Evolutionary conservation across 2,888 invertebrate genomes (phyloP).

Genomic region (Standfussiana lucernea): DNA sequence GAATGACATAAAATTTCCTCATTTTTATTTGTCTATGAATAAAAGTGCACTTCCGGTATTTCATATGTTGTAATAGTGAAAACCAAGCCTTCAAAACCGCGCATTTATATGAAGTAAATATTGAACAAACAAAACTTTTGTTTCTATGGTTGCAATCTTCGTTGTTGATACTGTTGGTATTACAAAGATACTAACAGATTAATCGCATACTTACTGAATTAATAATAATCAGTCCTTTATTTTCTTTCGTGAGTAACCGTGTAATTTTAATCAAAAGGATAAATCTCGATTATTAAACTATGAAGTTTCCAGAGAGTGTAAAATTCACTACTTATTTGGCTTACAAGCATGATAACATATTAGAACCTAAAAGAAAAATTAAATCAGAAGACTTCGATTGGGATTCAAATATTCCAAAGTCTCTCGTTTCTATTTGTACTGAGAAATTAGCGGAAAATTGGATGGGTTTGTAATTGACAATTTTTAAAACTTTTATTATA

Average conservation of each 20-base stretch:
- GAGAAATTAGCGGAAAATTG: constrained; percentile 86
- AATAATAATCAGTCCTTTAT: background rate
- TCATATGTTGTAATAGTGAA: background rate
- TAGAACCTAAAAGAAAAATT: constrained; percentile 84
- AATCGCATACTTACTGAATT: background rate
- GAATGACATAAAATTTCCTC: background rate
- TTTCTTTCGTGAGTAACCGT: background rate
- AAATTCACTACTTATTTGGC: constrained; percentile 83
- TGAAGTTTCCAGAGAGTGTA: constrained; percentile 84
- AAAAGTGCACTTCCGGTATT: constrained; percentile 40
- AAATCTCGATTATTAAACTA: constrained; percentile 37
- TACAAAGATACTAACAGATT: background rate
- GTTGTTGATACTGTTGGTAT: constrained; percentile 13
- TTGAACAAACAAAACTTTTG: constrained; percentile 35
- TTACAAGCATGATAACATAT: constrained; percentile 81
- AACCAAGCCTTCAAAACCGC: constrained; percentile 2
- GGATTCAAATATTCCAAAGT: constrained; percentile 86
- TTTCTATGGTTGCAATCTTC: constrained; percentile 49
- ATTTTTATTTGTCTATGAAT: constrained; percentile 42
- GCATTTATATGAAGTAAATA: constrained; percentile 4
- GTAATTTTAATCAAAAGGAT: background rate
- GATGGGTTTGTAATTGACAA: constrained; percentile 77
- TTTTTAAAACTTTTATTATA: background rate
- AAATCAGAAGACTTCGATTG: constrained; percentile 89
- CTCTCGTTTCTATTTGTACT: constrained; percentile 87